Percentiles rank a stretch among this genome's conserved stretches.
Conservation (phyloP, 2,113 vertebrate genomes). For the Rhinoderma darwinii region DNA sequence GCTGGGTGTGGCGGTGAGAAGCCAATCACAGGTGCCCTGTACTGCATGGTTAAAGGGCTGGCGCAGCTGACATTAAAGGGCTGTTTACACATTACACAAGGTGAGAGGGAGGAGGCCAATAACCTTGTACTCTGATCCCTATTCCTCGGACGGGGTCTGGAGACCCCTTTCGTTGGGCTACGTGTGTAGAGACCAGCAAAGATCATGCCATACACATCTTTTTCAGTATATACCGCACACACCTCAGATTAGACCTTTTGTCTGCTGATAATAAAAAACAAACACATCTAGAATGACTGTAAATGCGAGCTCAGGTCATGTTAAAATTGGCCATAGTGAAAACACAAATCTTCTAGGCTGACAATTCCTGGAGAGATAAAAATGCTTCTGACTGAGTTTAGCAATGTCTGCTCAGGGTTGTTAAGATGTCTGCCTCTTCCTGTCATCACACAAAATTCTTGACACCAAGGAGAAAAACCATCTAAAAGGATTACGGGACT, state of each 20-base stretch:
- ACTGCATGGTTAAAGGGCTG: conserved; percentile 41
- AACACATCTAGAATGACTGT: neutral
- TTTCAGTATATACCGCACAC: neutral
- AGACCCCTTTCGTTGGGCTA: neutral
- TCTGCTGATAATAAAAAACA: neutral
- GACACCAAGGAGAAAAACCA: neutral
- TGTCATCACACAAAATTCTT: neutral
- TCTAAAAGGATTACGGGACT: fast-evolving
- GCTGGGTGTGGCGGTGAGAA: conserved; percentile 19
- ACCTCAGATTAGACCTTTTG: neutral
- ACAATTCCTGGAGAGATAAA: too few relatives aligned
- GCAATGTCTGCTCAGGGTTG: neutral
- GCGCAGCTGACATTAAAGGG: conserved; percentile 51
- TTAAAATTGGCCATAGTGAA: neutral
- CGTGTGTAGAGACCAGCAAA: neutral
- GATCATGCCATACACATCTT: neutral
- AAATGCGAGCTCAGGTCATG: neutral
- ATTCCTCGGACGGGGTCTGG: neutral
- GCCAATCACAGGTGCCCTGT: conserved; percentile 6
- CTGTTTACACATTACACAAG: conserved; percentile 57
- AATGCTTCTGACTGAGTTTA: neutral
- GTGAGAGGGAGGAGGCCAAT: conserved; percentile 59
- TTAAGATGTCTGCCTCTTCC: neutral
- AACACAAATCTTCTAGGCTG: neutral
- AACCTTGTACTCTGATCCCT: conserved; percentile 53